A percentile compares a stretch with the other conserved stretches of the same genome.
phyloP scores from a whole-genome alignment of 2,113 vertebrate species.

The Callorhinus ursinus region DNA sequence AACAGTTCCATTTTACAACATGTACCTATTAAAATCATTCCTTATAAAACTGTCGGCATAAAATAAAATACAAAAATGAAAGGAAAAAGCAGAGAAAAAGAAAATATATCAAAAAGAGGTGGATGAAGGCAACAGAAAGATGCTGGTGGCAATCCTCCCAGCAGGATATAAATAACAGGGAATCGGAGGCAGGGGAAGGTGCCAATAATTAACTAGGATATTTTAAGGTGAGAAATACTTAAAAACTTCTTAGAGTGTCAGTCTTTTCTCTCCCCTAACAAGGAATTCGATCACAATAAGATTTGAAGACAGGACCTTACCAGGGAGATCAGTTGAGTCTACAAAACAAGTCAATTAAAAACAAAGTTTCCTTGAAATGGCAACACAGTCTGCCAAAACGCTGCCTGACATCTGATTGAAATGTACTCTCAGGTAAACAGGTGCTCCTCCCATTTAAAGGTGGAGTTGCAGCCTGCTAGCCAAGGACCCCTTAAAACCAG shows the following conservation, averaged over 20 bases:
- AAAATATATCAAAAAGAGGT: conserved; percentile 75
- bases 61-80: conserved; percentile 80
- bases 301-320: conserved; percentile 3
- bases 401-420: neutral
- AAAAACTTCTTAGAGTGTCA: conserved; percentile 57
- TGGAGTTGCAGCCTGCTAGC: neutral
- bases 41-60: conserved; percentile 81
- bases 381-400: neutral
- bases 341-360: conserved; percentile 61
- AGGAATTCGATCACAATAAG: conserved; percentile 46
- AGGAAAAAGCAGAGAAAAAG: conserved; percentile 70
- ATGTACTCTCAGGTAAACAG: neutral
- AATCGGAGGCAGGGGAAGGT: conserved; percentile 51
- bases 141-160: conserved; percentile 56
- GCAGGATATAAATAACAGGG: conserved; percentile 70
- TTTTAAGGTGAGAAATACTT: conserved; percentile 72
- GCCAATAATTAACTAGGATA: conserved; percentile 66
- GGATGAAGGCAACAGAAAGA: conserved; percentile 68
- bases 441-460: neutral
- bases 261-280: conserved; percentile 29
- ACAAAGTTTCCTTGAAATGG: neutral
- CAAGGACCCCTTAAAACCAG: neutral
- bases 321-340: conserved; percentile 27
- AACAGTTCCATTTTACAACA: conserved; percentile 82
- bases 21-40: conserved; percentile 82